Evolutionary conservation across 2,888 invertebrate species (phyloP).

Genomic region (Drosophila imparisetae): DNA sequence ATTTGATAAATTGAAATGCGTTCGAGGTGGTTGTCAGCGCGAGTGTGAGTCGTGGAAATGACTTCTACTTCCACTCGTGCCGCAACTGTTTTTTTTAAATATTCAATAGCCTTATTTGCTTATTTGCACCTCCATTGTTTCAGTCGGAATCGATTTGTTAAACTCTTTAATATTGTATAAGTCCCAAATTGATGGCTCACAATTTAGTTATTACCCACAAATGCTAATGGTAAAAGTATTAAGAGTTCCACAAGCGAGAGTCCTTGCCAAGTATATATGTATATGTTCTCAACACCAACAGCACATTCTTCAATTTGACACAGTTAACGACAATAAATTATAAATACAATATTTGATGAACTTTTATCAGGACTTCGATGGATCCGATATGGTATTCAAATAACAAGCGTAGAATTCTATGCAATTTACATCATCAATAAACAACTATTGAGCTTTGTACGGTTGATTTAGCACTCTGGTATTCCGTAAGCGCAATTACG

Average conservation of each 20-base stretch:
- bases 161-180: conserved; percentile 41
- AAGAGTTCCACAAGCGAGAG: not conserved
- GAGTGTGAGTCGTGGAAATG: conserved; percentile 13
- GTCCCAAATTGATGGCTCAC: conserved; percentile 15
- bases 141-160: conserved; percentile 55
- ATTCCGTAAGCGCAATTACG: not conserved
- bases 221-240: not conserved
- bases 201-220: not conserved
- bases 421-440: not conserved
- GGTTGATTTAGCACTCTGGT: not conserved
- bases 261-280: not conserved
- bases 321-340: not conserved
- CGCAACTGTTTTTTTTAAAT: conserved; percentile 17
- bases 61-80: conserved; percentile 8
- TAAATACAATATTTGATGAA: not conserved
- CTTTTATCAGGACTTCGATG: not conserved
- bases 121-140: conserved; percentile 36
- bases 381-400: not conserved
- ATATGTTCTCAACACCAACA: not conserved
- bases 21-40: not conserved
- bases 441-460: not conserved
- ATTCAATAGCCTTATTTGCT: conserved; percentile 27
- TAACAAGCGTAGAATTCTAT: not conserved
- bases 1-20: conserved; percentile 62
- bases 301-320: not conserved